Conservation (phyloP, 2,113 vertebrate genomes). For the Aptenodytes forsteri region DNA sequence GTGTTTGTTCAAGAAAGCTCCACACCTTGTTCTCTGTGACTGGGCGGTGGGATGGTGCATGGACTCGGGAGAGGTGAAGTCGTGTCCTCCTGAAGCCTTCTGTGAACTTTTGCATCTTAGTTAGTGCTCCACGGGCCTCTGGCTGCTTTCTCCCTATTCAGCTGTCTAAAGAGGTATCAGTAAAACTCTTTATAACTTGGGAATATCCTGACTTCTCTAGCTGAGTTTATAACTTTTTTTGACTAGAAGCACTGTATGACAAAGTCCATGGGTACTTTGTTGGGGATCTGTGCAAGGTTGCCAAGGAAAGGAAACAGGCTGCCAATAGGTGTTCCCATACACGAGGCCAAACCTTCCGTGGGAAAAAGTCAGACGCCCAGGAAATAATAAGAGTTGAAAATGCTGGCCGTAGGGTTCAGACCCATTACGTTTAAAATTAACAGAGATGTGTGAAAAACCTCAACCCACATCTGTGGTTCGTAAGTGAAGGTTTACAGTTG, state of each 20-base stretch:
- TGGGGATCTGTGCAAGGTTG: not conserved
- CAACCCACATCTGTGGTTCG: not conserved
- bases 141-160: not conserved
- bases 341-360: fast-evolving
- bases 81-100: not conserved
- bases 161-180: not conserved
- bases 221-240: not conserved
- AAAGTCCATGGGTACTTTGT: fast-evolving
- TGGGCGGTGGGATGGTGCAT: not conserved
- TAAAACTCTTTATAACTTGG: not conserved
- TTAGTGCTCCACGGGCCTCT: not conserved
- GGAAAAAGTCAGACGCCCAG: not conserved
- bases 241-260: fast-evolving
- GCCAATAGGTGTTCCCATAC: fast-evolving
- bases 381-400: not conserved
- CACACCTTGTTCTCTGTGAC: no score
- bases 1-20: not conserved
- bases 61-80: not conserved
- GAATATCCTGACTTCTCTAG: not conserved
- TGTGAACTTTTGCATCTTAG: not conserved
- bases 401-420: not conserved
- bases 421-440: not conserved
- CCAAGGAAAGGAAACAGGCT: not conserved
- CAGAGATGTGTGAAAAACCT: not conserved
- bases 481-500: not conserved